Evolutionary conservation across 2,797 vertebrate species (phyloP), one percentile per base, ranked within the genome.

Genomic region (Atherinosoma microstoma): DNA sequence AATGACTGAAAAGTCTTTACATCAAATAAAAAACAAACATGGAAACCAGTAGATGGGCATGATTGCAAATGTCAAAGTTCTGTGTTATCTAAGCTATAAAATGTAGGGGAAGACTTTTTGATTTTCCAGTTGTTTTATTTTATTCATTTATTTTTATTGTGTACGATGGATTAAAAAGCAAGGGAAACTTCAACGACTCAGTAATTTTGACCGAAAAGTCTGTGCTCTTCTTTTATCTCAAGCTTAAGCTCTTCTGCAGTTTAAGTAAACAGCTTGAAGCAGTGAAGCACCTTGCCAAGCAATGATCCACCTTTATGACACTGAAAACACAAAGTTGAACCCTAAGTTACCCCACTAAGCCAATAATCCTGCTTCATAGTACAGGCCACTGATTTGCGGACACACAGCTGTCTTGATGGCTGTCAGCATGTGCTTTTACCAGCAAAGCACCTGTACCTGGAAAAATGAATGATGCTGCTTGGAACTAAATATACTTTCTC

Each of bases 321-420:
- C 20, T 22, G 7, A 47, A 32, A 36, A 20, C 49, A 20, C 58
- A n/a, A 34, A 54, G 18, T 32, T 32, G 60, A 47, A 64, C 40
- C 42, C 13, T 18, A 15, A 34, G 29, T 51, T 22, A 20, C 22
- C 45, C 15, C 24, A 22, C 15, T 29, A 38, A 49, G 18, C 61
- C 24, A 29, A 32, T 65, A n/a, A 73, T 65, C 54, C 32, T 49
- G 40, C 62, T 47, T 58, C 40, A 5, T 56, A 16, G 29, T 10
- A n/a, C 35, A 70, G 36, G 15, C 47, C 24, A 22, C 36, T 16
- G 42, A 47, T 54, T 22, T 13, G 53, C 53, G 29, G 11, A 29
- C 40, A 18, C 40, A 49, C 38, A 64, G 42, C 6, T 35, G 38
- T 70, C 45, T 36, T 70, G 22, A 42, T 6, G 35, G 35, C 20